phyloP scores from a whole-genome alignment of 2,797 vertebrate genomes.

The Syndactyla subalaris region DNA sequence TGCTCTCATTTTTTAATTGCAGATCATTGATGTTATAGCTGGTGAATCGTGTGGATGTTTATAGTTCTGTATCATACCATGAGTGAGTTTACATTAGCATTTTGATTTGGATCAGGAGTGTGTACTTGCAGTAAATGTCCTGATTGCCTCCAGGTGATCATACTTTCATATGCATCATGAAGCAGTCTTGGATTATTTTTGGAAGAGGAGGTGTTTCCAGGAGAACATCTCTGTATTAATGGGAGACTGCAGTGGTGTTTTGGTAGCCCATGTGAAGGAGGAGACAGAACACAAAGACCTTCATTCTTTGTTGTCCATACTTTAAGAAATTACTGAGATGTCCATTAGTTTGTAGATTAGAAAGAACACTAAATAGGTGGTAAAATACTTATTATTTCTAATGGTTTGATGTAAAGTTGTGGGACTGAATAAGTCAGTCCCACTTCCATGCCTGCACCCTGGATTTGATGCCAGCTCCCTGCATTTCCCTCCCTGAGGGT shows the following conservation, averaged over 20 bases:
- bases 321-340: neutral
- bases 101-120: neutral
- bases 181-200: neutral
- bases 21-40: neutral
- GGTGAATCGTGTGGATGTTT: neutral
- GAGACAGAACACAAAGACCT: neutral
- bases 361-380: fast-evolving
- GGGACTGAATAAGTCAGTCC: neutral
- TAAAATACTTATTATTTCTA: neutral
- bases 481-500: neutral
- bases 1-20: neutral
- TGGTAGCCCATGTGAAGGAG: neutral
- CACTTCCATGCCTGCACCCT: fast-evolving
- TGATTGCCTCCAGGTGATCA: neutral
- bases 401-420: fast-evolving
- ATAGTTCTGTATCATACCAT: neutral
- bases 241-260: neutral
- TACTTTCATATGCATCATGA: neutral
- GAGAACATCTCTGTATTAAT: neutral
- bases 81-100: neutral
- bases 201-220: neutral
- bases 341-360: neutral
- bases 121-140: neutral
- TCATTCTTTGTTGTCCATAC: neutral
- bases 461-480: fast-evolving